These are phyloP conservation scores for Corythornis madagascariensis DNA, from an alignment of 2,113 vertebrate species.

Conservation along the genomic window DNA sequence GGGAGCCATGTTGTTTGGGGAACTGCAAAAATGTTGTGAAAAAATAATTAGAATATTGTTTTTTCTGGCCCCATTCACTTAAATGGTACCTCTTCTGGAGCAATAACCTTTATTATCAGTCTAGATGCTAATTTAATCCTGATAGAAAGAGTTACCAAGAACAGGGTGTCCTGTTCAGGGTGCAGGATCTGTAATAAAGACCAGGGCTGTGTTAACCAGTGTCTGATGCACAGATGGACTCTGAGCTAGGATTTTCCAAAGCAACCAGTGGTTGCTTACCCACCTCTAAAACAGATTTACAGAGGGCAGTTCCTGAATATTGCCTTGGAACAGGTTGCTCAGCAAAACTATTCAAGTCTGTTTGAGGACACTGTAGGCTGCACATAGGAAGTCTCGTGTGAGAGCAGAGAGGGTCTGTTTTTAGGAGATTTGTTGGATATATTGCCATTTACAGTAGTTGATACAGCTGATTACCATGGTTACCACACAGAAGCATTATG, in stretches of 20 bases:
- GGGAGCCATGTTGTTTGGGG: neutral
- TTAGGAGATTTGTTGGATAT: slow-evolving; percentile 17
- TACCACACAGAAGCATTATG: slow-evolving; percentile 62
- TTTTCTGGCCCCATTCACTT: neutral
- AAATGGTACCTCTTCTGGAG: neutral
- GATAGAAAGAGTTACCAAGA: neutral
- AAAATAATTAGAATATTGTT: no score
- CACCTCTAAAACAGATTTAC: neutral
- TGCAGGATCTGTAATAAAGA: neutral
- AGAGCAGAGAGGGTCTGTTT: neutral
- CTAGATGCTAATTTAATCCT: neutral
- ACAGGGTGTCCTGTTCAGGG: neutral
- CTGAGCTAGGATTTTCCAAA: neutral
- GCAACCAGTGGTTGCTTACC: neutral
- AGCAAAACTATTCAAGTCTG: neutral
- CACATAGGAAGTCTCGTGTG: neutral
- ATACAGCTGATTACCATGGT: slow-evolving; percentile 73
- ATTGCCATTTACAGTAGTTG: slow-evolving; percentile 55
- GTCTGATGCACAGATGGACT: neutral
- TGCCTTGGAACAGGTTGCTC: neutral
- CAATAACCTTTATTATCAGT: neutral
- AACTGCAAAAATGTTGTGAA: neutral
- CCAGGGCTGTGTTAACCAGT: neutral
- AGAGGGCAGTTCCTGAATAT: neutral
- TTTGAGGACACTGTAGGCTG: neutral